Conservation (phyloP, 2,888 invertebrate species). For the Odontocolon sp. region DNA sequence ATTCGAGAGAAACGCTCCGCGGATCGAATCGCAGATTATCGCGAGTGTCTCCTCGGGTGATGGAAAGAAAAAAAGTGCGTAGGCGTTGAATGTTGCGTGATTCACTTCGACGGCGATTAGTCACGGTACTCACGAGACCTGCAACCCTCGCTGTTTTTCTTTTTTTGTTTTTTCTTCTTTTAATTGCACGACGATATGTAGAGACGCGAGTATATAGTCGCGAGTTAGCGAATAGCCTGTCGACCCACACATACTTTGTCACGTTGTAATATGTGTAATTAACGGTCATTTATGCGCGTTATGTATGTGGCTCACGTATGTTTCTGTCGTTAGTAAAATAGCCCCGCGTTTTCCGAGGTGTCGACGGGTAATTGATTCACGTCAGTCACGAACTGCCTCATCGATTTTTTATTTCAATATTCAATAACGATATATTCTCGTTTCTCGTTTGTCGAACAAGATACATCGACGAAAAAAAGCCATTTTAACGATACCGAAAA, state of each 20-base stretch:
- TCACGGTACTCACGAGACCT: conserved; percentile 33
- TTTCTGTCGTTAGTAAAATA: not conserved
- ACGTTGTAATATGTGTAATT: conserved; percentile 45
- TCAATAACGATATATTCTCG: not conserved
- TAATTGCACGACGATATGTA: not conserved
- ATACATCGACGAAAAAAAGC: conserved; percentile 2
- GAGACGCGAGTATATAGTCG: conserved; percentile 1
- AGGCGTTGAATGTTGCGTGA: conserved; percentile 40
- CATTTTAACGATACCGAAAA: conserved; percentile 24
- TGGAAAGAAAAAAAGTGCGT: conserved; percentile 34
- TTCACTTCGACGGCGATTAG: conserved; percentile 35
- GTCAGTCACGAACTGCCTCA: conserved; percentile 7
- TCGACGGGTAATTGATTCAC: conserved; percentile 37
- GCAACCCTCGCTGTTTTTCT: conserved; percentile 16
- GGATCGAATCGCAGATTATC: conserved; percentile 2
- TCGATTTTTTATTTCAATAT: not conserved
- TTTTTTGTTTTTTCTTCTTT: not conserved
- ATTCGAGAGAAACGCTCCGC: not conserved
- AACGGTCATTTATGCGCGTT: conserved; percentile 45
- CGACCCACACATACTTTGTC: conserved; percentile 14
- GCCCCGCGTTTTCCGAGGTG: conserved; percentile 1
- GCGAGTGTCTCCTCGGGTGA: conserved; percentile 15
- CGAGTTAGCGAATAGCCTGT: not conserved
- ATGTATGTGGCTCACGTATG: conserved; percentile 19
- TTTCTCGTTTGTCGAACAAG: not conserved